Conservation (phyloP, 2,888 invertebrate genomes). For the Incurvaria masculella region DNA sequence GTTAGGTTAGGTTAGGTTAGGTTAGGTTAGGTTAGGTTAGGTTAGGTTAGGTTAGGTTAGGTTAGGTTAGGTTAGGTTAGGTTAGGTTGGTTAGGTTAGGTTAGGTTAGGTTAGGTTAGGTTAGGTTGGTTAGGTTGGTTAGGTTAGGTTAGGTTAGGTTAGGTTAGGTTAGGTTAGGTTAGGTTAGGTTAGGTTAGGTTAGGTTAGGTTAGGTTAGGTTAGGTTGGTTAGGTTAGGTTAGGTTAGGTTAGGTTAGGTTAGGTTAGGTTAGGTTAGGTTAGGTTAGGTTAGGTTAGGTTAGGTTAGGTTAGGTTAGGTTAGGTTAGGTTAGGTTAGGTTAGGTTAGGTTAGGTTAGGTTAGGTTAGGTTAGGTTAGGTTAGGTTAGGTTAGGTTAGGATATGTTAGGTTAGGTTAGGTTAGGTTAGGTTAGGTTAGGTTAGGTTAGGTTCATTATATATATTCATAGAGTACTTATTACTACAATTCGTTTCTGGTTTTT, state of each 20-base stretch:
- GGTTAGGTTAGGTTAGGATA: conserved; percentile 12
- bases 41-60: conserved; percentile 7
- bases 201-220: conserved; percentile 17
- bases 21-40: conserved; percentile 6
- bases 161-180: conserved; percentile 10
- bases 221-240: too few species aligned
- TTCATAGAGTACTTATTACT: too few species aligned
- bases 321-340: conserved; percentile 16
- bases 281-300: conserved; percentile 17
- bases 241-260: too few species aligned
- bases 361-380: conserved; percentile 11
- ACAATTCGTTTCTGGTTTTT: too few species aligned
- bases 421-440: conserved; percentile 12
- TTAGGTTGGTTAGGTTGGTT: too few species aligned
- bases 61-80: conserved; percentile 7
- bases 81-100: too few species aligned
- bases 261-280: conserved; percentile 17
- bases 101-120: too few species aligned
- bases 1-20: conserved; percentile 6
- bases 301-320: conserved; percentile 17
- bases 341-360: conserved; percentile 12
- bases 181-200: conserved; percentile 17
- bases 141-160: conserved; percentile 3
- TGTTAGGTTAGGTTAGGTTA: conserved; percentile 13
- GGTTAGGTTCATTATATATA: too few species aligned